Evolutionary conservation across 2,113 vertebrate genomes (phyloP), one percentile per base, ranked within the genome.

Genomic region (Pampusana beccarii): DNA sequence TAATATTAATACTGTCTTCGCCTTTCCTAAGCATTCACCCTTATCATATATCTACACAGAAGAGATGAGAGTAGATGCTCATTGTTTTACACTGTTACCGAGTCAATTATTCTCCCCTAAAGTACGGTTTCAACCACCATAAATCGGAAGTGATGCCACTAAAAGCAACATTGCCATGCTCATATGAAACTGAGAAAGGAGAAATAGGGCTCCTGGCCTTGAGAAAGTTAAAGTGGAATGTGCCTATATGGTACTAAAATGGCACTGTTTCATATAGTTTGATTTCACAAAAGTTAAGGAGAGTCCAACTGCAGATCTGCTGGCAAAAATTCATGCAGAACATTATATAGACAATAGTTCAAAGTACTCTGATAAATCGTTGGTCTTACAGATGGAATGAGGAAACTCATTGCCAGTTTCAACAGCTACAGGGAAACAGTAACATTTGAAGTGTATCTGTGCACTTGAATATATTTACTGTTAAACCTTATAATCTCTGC

Each of bases 1-100:
- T 84, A 80, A 92, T 92, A 79, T 88, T 94, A 92, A 84, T 84
- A 62, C 62, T 28, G 65, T 88, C 84, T 94, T 73, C 80, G 83
- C 42, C 83, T 88, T 92, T 92, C 88, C 70, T 78, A 86, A 62
- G 57, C 2, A 10, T 64, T 97, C 66, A 62, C 16, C 71, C 82
- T 89, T 82, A 91, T 40, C 77, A 29, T 81, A 78, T 38, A 94
- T 78, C 44, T 91, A 50, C 56, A 72, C 58, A 61, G 34, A 86
- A 73, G 13, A 50, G 64, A 91, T 34, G 6, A 4, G 33, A 83
- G 69, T 42, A 86, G 88, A 67, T 71, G 48, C 67, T 88, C 80
- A 64, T 54, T 92, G 82, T 77, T 95, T 95, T 81, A 87, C 69
- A 25, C 54, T 61, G 83, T 94, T 65, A 89, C 66, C 78, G 71